phyloP scores from a whole-genome alignment of 1,140 invertebrate species.

The Proales similis region DNA sequence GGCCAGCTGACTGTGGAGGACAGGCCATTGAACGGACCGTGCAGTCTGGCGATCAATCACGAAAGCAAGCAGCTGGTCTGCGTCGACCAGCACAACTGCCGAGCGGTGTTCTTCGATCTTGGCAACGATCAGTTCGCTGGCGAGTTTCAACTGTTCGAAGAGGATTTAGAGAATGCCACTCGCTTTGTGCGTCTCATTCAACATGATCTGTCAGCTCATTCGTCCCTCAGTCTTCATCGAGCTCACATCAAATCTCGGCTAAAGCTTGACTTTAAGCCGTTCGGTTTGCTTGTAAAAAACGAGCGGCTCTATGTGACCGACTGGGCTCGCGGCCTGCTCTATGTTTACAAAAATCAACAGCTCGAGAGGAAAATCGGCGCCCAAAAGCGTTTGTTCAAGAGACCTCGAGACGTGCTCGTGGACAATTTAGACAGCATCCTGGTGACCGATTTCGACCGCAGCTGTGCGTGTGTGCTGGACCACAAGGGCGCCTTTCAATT shows the following conservation, averaged over 20 bases:
- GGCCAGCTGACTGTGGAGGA: not conserved
- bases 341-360: not conserved
- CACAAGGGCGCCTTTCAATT: not conserved
- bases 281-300: not conserved
- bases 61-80: not conserved
- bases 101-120: not conserved
- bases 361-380: not conserved
- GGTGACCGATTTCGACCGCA: not conserved
- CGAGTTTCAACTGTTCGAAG: slow-evolving; percentile 4
- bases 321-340: not conserved
- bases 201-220: not conserved
- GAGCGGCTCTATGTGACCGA: not conserved
- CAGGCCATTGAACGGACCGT: not conserved
- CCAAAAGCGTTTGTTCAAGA: not conserved
- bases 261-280: slow-evolving; percentile 9
- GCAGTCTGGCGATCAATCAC: not conserved
- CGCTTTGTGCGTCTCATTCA: not conserved
- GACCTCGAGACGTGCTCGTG: not conserved
- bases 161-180: not conserved
- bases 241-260: not conserved
- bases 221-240: not conserved
- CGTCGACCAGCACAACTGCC: not conserved
- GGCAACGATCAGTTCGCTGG: not conserved
- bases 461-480: not conserved
- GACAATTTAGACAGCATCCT: slow-evolving; percentile 12